Evolutionary conservation across 1,140 invertebrate genomes (phyloP).

Genomic region (Drosophila nikananu): DNA sequence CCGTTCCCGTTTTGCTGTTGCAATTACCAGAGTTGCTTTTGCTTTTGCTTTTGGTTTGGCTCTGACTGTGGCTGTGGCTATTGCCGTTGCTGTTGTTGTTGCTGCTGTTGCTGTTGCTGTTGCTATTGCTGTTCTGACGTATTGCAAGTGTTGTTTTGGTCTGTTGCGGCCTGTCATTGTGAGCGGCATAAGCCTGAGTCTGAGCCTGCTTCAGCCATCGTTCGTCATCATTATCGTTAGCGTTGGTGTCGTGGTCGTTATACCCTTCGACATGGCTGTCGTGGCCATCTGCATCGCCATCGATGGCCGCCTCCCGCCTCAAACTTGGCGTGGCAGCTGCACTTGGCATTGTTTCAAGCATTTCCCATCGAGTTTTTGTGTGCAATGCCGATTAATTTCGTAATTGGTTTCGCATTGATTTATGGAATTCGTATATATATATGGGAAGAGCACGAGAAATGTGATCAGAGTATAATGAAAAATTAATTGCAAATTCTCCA

Average conservation of each 20-base stretch:
- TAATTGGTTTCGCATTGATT: slow-evolving; percentile 60
- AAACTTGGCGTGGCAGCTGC: slow-evolving; percentile 49
- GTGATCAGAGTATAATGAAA: slow-evolving; percentile 46
- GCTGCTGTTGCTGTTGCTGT: slow-evolving; percentile 21
- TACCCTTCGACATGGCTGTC: slow-evolving; percentile 34
- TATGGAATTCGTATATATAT: slow-evolving; percentile 16
- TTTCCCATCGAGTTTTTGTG: slow-evolving; percentile 24
- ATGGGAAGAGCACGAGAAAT: slow-evolving; percentile 40
- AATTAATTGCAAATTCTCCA: slow-evolving; percentile 47
- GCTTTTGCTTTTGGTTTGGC: slow-evolving; percentile 27
- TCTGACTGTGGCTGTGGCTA: slow-evolving; percentile 13
- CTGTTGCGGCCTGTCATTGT: slow-evolving; percentile 58
- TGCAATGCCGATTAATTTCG: slow-evolving; percentile 63
- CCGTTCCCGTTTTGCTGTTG: slow-evolving; percentile 31
- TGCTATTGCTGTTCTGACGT: slow-evolving; percentile 31
- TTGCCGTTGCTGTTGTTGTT: slow-evolving; percentile 24
- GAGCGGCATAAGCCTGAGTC: slow-evolving; percentile 34
- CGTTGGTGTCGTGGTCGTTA: slow-evolving; percentile 22
- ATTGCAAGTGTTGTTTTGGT: slow-evolving; percentile 42
- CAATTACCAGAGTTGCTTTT: slow-evolving; percentile 33
- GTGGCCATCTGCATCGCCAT: slow-evolving; percentile 52
- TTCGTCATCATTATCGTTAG: slow-evolving; percentile 58
- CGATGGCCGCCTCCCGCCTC: slow-evolving; percentile 55
- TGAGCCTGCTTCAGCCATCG: slow-evolving; percentile 55
- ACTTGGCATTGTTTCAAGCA: slow-evolving; percentile 36